Conservation (phyloP, 2,797 vertebrate genomes). For the Furcifer pardalis region DNA sequence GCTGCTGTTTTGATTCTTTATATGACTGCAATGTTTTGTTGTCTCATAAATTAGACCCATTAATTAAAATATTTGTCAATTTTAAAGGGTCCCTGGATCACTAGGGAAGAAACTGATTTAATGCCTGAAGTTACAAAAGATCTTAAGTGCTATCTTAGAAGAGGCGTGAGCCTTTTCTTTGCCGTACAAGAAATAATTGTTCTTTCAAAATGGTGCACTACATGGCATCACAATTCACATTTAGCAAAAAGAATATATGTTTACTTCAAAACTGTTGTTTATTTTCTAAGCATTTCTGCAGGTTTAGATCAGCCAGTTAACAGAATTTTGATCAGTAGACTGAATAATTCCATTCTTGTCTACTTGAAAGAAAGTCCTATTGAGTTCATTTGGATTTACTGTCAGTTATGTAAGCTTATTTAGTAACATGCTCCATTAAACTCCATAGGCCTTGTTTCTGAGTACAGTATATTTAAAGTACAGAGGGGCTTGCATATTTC, state of each 20-base stretch:
- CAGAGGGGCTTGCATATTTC: too few species aligned
- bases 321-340: background rate
- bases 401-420: background rate
- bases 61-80: background rate
- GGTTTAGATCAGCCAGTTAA: background rate
- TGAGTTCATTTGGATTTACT: background rate
- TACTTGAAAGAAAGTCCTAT: background rate
- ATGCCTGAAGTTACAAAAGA: background rate
- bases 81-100: background rate
- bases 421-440: too few species aligned
- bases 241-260: background rate
- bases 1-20: conserved; percentile 52
- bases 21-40: background rate
- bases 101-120: background rate
- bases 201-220: background rate
- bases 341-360: background rate
- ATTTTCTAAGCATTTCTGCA: background rate
- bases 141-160: background rate
- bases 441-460: background rate
- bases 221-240: background rate
- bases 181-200: background rate
- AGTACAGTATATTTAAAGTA: background rate
- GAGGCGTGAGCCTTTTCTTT: background rate
- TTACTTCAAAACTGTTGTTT: background rate
- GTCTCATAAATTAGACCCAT: background rate